Conservation (phyloP, 2,888 invertebrate species). For the Drosophila heteroneura region DNA sequence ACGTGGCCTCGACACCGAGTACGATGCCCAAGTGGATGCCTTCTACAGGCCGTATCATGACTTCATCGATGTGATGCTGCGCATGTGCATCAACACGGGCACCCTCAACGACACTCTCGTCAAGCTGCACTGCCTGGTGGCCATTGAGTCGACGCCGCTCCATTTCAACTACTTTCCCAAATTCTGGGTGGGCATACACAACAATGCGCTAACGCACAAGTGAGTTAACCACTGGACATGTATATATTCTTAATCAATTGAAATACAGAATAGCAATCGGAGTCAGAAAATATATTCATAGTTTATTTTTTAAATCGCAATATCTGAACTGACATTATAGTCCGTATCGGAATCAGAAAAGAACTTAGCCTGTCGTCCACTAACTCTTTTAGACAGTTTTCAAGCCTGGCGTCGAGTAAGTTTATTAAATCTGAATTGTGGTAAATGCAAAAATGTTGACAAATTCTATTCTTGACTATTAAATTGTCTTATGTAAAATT, state of each 20-base stretch:
- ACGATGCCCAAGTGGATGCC: slow-evolving; percentile 90
- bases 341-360: no score
- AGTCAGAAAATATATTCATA: background rate
- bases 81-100: slow-evolving; percentile 95
- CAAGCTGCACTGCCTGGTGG: slow-evolving; percentile 94
- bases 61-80: slow-evolving; percentile 93
- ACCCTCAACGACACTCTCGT: slow-evolving; percentile 94
- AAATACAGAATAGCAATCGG: background rate
- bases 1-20: slow-evolving; percentile 91
- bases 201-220: slow-evolving; percentile 86
- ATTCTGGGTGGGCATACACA: slow-evolving; percentile 95
- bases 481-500: no score
- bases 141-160: slow-evolving; percentile 95
- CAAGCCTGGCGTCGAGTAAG: no score
- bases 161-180: slow-evolving; percentile 96
- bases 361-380: no score
- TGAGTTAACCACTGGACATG: slow-evolving; percentile 50
- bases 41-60: slow-evolving; percentile 96
- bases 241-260: background rate
- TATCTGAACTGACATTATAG: no score
- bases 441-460: no score
- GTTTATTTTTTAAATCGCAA: background rate
- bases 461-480: no score
- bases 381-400: no score
- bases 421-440: no score